Percentiles rank a stretch among this genome's conserved stretches.
phyloP scores from a whole-genome alignment of 2,888 invertebrate genomes.

The Clepsis dumicolana region DNA sequence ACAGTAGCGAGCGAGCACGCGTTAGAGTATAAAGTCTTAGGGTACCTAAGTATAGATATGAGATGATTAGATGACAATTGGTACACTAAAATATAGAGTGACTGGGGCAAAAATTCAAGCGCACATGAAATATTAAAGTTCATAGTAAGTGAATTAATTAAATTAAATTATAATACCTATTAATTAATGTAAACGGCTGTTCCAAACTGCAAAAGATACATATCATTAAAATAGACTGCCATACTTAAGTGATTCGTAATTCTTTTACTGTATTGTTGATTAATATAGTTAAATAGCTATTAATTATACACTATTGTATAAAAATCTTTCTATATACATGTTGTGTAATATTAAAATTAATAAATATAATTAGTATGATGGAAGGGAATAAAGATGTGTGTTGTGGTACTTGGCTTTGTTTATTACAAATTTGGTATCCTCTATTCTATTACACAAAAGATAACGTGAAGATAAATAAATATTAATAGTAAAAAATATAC shows the following conservation, averaged over 20 bases:
- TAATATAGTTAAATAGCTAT: constrained; percentile 77
- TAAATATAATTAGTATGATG: constrained; percentile 69
- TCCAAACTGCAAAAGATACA: constrained; percentile 85
- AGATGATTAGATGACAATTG: too few relatives aligned
- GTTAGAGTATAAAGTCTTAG: too few relatives aligned
- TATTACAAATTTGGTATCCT: not conserved
- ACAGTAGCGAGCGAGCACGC: too few relatives aligned
- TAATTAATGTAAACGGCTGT: constrained; percentile 75
- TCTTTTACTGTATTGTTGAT: constrained; percentile 84
- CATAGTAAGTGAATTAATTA: constrained; percentile 32
- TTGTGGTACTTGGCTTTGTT: constrained; percentile 63
- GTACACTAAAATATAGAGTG: too few relatives aligned
- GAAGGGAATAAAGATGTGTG: constrained; percentile 81
- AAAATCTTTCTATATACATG: constrained; percentile 86
- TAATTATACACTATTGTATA: constrained; percentile 86
- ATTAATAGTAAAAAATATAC: too few relatives aligned
- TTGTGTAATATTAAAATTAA: constrained; percentile 83
- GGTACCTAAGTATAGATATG: too few relatives aligned
- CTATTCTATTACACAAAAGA: too few relatives aligned
- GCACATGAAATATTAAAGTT: constrained; percentile 13
- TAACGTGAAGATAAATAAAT: too few relatives aligned
- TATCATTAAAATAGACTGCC: constrained; percentile 86
- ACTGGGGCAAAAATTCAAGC: not conserved
- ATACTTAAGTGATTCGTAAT: constrained; percentile 79
- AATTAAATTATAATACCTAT: constrained; percentile 47